phyloP scores from a whole-genome alignment of 1,140 invertebrate species.

The Belonocnema kinseyi region DNA sequence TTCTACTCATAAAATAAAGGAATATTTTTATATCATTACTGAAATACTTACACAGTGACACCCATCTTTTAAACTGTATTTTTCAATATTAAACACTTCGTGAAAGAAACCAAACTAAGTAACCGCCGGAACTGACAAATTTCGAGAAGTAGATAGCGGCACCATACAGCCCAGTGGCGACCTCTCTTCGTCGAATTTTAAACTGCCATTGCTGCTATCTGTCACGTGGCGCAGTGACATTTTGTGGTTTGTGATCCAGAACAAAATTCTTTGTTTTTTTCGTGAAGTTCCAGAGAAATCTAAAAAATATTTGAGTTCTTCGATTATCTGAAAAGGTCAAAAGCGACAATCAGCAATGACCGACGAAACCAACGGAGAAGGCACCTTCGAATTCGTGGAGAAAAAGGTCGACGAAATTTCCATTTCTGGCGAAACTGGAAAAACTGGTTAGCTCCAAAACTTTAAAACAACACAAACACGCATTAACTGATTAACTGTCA shows the following conservation, averaged over 20 bases:
- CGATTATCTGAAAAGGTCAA: neutral
- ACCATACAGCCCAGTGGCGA: too few relatives aligned
- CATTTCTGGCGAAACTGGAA: constrained; percentile 57
- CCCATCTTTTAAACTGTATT: constrained; percentile 46
- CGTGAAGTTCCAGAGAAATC: neutral
- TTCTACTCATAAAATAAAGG: neutral
- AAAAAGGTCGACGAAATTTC: constrained; percentile 65
- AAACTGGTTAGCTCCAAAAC: constrained; percentile 59
- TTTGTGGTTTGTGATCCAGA: neutral
- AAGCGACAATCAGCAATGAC: constrained; percentile 55
- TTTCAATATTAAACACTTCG: neutral
- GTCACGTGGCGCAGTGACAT: constrained; percentile 25
- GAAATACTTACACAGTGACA: constrained; percentile 56
- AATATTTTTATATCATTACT: neutral
- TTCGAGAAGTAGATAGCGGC: too few relatives aligned
- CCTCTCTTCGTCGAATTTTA: too few relatives aligned
- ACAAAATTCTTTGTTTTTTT: constrained; percentile 10
- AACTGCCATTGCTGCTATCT: too few relatives aligned
- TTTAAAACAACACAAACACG: constrained; percentile 11
- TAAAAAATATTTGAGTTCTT: neutral
- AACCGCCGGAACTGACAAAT: too few relatives aligned
- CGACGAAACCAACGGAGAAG: constrained; percentile 76
- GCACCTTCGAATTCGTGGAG: constrained; percentile 77
- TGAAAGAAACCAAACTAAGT: neutral
- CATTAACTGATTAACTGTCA: constrained; percentile 20